Conservation (phyloP, 2,113 vertebrate genomes). For the cat (Felis catus) region F.catus_Fca126_mat1.0 CM031418.1:74602001-74602500, state of each 20-base stretch:
- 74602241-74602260: slow-evolving; percentile 94
- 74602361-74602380: slow-evolving; percentile 74
- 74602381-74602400: slow-evolving; percentile 76
- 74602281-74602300: slow-evolving; percentile 50
- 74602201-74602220: slow-evolving; percentile 93
- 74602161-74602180: slow-evolving; percentile 94
- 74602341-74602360: slow-evolving; percentile 75
- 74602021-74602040: background rate
- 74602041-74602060: background rate
- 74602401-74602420: slow-evolving; percentile 77
- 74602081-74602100: background rate
- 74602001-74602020: background rate
- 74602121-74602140: background rate
- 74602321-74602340: slow-evolving; percentile 60
- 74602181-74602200: slow-evolving; percentile 92
- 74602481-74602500: slow-evolving; percentile 58
- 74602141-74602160: slow-evolving; percentile 93
- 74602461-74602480: slow-evolving; percentile 67
- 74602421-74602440: slow-evolving; percentile 64
- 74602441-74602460: slow-evolving; percentile 65
- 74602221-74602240: slow-evolving; percentile 96
- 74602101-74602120: rapidly evolving
- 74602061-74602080: background rate
- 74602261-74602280: slow-evolving; percentile 65
- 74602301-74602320: background rate